Percentiles rank a stretch among this genome's conserved stretches.
These are phyloP conservation scores for Menura novaehollandiae DNA, from an alignment of 2,113 vertebrate species.

Conservation along the genomic window DNA sequence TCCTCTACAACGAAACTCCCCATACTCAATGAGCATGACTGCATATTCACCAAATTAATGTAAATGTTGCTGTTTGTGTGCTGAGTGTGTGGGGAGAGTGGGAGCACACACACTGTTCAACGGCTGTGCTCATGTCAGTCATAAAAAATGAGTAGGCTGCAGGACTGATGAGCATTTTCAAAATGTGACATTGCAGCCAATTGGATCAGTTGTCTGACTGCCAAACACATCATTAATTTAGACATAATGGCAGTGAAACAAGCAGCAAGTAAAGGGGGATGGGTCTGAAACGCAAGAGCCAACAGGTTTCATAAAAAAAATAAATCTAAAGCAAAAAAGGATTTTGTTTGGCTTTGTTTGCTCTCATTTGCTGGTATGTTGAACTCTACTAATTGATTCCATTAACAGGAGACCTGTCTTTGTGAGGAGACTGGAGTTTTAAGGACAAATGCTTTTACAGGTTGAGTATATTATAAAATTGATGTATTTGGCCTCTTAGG, in stretches of 20 bases:
- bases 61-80: not conserved
- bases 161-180: slow-evolving; percentile 33
- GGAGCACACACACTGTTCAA: not conserved
- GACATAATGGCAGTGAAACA: slow-evolving; percentile 35
- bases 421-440: slow-evolving; percentile 27
- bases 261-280: not conserved
- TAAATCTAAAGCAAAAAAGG: not conserved
- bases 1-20: not conserved
- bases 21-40: not conserved
- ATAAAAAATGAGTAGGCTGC: not conserved
- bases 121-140: not conserved
- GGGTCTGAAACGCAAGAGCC: not conserved
- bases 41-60: not conserved
- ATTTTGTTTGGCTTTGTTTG: slow-evolving; percentile 14
- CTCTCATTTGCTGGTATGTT: slow-evolving; percentile 12
- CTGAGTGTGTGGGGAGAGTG: not conserved
- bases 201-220: slow-evolving; percentile 29
- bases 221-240: slow-evolving; percentile 49
- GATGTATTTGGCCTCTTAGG: slow-evolving; percentile 49
- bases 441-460: slow-evolving; percentile 55
- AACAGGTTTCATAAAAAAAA: slow-evolving; percentile 3
- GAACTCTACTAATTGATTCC: slow-evolving; percentile 53
- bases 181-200: slow-evolving; percentile 23
- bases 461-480: slow-evolving; percentile 29
- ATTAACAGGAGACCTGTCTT: not conserved